phyloP scores from a whole-genome alignment of 2,888 invertebrate species.

The Drosophila eohydei region DNA sequence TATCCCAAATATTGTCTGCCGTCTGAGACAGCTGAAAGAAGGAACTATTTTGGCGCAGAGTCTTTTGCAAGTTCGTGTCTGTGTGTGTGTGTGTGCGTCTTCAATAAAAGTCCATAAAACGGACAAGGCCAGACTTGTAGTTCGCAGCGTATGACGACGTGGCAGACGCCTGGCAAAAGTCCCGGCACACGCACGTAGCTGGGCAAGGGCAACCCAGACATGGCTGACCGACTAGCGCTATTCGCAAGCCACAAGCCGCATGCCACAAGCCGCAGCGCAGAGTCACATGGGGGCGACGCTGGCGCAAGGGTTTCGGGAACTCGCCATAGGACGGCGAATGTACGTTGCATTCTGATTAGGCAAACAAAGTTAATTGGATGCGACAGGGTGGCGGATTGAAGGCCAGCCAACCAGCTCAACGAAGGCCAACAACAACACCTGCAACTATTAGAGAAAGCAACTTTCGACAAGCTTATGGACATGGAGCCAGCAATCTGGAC shows the following conservation, averaged over 20 bases:
- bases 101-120: constrained; percentile 50
- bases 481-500: constrained; percentile 28
- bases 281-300: constrained; percentile 1
- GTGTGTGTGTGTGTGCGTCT: constrained; percentile 12
- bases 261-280: not conserved
- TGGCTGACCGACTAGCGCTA: constrained; percentile 42
- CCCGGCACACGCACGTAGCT: constrained; percentile 62
- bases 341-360: constrained; percentile 75
- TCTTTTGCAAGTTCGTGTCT: not conserved
- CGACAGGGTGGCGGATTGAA: constrained; percentile 53
- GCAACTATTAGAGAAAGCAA: constrained; percentile 32
- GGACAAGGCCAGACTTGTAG: constrained; percentile 45
- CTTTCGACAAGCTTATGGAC: constrained; percentile 31
- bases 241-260: constrained; percentile 10
- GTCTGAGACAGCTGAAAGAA: constrained; percentile 39
- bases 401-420: constrained; percentile 34
- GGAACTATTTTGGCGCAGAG: constrained; percentile 30
- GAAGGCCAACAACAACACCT: constrained; percentile 26
- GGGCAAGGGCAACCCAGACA: constrained; percentile 46
- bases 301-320: constrained; percentile 15
- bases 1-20: constrained; percentile 27
- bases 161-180: constrained; percentile 43
- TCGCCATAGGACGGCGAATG: constrained; percentile 31
- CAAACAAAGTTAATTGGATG: constrained; percentile 78
- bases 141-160: constrained; percentile 32